Evolutionary conservation across 2,797 vertebrate species (phyloP).

Genomic region (Aplochiton taeniatus): DNA sequence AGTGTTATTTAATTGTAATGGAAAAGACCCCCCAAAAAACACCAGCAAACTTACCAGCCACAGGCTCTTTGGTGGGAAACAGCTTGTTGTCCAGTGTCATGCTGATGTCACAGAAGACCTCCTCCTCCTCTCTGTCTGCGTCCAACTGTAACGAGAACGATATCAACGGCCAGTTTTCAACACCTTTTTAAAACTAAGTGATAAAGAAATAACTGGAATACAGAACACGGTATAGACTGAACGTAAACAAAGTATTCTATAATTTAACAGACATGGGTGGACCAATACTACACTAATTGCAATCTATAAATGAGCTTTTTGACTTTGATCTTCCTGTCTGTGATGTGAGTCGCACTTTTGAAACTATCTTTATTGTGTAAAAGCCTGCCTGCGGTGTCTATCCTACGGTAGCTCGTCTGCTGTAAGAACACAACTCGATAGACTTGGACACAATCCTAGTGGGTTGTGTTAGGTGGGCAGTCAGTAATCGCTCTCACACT

Average conservation of each 20-base stretch:
- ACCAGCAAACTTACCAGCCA: constrained; percentile 78
- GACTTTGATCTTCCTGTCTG: constrained; percentile 8
- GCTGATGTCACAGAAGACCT: constrained; percentile 95
- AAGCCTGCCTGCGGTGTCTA: constrained; percentile 26
- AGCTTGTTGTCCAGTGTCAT: constrained; percentile 91
- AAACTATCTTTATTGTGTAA: constrained; percentile 20
- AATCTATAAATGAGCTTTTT: constrained; percentile 3
- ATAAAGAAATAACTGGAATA: too few species aligned
- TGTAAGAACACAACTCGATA: too few species aligned
- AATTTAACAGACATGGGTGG: constrained; percentile 29
- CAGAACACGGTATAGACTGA: too few species aligned
- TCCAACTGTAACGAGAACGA: constrained; percentile 79
- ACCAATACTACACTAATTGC: constrained; percentile 41
- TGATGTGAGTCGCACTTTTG: not conserved
- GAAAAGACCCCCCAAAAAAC: too few species aligned
- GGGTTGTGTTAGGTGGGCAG: not conserved
- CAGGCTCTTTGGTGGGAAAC: constrained; percentile 84
- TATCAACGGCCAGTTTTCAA: not conserved
- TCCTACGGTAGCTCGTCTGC: too few species aligned
- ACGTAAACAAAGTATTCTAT: too few species aligned
- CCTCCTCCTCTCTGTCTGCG: constrained; percentile 93
- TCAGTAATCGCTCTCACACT: not conserved
- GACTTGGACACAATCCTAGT: too few species aligned
- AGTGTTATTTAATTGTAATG: not conserved
- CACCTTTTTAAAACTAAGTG: too few species aligned